Conservation (phyloP, 2,888 invertebrate species). For the Sericinus montela region DNA sequence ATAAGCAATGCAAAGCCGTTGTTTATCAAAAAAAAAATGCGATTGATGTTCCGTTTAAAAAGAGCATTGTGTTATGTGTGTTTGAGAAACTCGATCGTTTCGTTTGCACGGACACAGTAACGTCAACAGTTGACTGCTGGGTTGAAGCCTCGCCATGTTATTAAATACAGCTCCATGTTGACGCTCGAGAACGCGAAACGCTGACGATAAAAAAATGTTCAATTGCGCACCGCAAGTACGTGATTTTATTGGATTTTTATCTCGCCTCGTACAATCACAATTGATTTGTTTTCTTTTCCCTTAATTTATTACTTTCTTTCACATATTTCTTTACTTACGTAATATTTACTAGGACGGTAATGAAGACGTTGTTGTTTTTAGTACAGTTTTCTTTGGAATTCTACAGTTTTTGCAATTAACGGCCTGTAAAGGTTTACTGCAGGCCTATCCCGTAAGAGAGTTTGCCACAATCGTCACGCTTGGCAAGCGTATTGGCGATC, state of each 20-base stretch:
- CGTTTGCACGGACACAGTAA: conserved; percentile 42
- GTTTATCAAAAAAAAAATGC: neutral
- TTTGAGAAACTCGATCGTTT: conserved; percentile 45
- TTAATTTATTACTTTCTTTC: conserved; percentile 29
- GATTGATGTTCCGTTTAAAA: conserved; percentile 17
- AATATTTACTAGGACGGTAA: neutral
- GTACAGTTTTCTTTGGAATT: no score
- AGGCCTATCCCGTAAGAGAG: no score
- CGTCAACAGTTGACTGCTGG: conserved; percentile 50
- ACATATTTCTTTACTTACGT: conserved; percentile 20
- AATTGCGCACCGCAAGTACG: conserved; percentile 35
- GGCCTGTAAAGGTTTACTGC: no score
- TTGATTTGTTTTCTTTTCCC: conserved; percentile 29
- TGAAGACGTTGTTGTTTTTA: no score
- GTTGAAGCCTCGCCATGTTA: conserved; percentile 44
- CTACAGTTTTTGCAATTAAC: no score
- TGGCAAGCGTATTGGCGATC: no score
- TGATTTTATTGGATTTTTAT: conserved; percentile 69
- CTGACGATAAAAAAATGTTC: conserved; percentile 51
- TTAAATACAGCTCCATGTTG: conserved; percentile 60
- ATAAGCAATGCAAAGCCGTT: no score
- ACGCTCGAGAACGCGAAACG: conserved; percentile 36
- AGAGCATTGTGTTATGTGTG: conserved; percentile 33
- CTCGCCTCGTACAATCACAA: conserved; percentile 34
- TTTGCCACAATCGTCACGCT: no score